phyloP scores from a whole-genome alignment of 2,888 invertebrate genomes.

The Torymus tubicola region DNA sequence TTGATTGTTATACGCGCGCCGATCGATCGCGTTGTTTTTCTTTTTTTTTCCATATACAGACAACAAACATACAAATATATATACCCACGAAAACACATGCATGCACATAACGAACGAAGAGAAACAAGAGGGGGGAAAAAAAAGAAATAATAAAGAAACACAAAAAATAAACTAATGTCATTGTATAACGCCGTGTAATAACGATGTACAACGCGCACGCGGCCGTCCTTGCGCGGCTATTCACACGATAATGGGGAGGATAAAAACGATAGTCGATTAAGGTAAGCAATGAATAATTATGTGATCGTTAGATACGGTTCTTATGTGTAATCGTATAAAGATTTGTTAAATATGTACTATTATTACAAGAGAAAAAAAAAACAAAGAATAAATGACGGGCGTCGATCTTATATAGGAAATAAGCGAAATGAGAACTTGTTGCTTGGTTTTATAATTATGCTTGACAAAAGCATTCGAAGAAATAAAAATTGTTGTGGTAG shows the following conservation, averaged over 20 bases:
- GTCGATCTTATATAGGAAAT: conserved; percentile 64
- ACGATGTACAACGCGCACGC: background rate
- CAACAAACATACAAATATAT: too few species aligned
- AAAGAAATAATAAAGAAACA: too few species aligned
- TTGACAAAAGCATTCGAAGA: conserved; percentile 73
- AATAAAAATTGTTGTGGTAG: conserved; percentile 75
- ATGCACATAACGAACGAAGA: too few species aligned
- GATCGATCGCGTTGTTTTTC: conserved; percentile 26
- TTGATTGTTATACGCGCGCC: conserved; percentile 25
- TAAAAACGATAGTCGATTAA: conserved; percentile 52
- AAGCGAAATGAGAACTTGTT: conserved; percentile 72
- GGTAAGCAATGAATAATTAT: conserved; percentile 58
- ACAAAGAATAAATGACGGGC: conserved; percentile 42
- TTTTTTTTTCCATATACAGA: too few species aligned
- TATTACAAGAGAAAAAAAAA: conserved; percentile 39
- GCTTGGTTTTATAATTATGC: conserved; percentile 78
- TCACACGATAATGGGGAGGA: background rate
- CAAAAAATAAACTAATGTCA: conserved; percentile 36
- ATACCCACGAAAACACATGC: too few species aligned
- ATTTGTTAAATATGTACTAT: conserved; percentile 73
- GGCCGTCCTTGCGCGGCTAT: background rate
- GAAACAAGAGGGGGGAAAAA: too few species aligned
- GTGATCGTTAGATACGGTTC: conserved; percentile 59
- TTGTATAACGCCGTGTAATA: conserved; percentile 31
- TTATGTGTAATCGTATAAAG: conserved; percentile 56